phyloP scores from a whole-genome alignment of 2,888 invertebrate genomes.

The Tanaodytes sp. region DNA sequence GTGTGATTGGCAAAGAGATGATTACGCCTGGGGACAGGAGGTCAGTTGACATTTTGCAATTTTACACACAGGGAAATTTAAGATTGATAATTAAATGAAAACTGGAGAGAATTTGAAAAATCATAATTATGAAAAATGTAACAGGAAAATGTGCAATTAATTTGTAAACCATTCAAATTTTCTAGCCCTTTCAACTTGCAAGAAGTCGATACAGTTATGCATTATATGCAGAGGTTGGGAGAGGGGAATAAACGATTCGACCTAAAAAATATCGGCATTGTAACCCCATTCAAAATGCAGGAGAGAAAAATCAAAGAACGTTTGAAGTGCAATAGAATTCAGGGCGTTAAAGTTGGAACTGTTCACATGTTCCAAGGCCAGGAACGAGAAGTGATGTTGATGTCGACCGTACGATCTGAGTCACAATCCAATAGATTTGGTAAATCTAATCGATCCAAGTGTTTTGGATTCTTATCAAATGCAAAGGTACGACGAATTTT shows the following conservation, averaged over 20 bases:
- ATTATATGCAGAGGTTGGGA: slow-evolving; percentile 76
- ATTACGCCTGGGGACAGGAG: slow-evolving; percentile 71
- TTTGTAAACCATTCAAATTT: no score
- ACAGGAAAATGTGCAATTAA: no score
- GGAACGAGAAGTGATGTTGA: slow-evolving; percentile 86
- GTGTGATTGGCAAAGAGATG: slow-evolving; percentile 75
- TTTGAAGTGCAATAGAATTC: slow-evolving; percentile 68
- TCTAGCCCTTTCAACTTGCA: slow-evolving; percentile 73
- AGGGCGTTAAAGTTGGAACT: slow-evolving; percentile 81
- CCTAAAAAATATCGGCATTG: slow-evolving; percentile 75
- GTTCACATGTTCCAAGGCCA: slow-evolving; percentile 92
- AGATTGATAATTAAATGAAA: no score
- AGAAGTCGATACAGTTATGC: slow-evolving; percentile 77
- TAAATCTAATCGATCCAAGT: slow-evolving; percentile 74
- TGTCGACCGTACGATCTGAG: slow-evolving; percentile 84
- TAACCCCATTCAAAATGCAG: slow-evolving; percentile 76
- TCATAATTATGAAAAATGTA: no score
- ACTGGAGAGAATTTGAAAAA: no score
- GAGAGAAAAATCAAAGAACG: slow-evolving; percentile 73
- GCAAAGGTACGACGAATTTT: no score
- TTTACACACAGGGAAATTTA: no score
- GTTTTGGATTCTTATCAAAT: slow-evolving; percentile 77
- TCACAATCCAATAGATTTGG: slow-evolving; percentile 76
- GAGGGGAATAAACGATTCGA: slow-evolving; percentile 30
- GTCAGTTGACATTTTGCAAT: no score